Base-by-base conservation (phyloP, 2,888 invertebrate species). In the Acanthosoma haemorrhoidale region DNA sequence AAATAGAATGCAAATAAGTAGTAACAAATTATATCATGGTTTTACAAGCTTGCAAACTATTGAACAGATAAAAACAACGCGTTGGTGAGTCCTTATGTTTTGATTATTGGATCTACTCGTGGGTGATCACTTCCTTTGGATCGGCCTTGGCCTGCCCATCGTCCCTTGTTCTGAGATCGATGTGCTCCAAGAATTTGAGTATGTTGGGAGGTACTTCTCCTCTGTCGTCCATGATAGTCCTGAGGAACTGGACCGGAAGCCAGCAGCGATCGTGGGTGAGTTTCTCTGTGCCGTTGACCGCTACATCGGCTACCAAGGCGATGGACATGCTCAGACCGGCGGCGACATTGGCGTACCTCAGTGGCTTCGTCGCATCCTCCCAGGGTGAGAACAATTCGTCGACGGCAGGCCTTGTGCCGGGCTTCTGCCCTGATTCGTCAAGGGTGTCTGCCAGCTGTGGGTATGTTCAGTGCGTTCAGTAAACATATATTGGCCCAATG, bases 191-290 rank as follows among this genome's bases (percentile, higher is more conserved):
- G 18, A 72, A 59, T 13, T 51, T 59, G 18, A 70, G 61, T 34
- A 71, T 67, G 58, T 71, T 73, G 18, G 73, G 73, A 1, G 73
- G 74, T 3, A 31, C 9, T 15, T 71, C 69, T 4, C 71, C 72
- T 5, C 57, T 21, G 32, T 73, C 71, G 58, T 72, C 71, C 11
- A 73, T 25, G 3, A 73, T 31, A 11, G 68, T 72, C 25, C 58
- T 43, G 2, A 73, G 51, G 36, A 73, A 73, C 13, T 61, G 51
- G 4, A 66, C 16, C 0, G 69, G 39, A 4, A 67, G 66, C 51
- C 63, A 71, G 61, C 43, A 66, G 15, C 51, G 61, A 2, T 69
- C 73, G 41, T 70, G 69, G 29, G 60, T 71, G 16, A 73, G 39
- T 38, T 43, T 39, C 13, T 73, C 71, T 3, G 66, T 59, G 4